Percentiles rank a stretch among this genome's conserved stretches.
Conservation (phyloP, 2,113 vertebrate genomes). For the Phyllopteryx taeniolatus region DNA sequence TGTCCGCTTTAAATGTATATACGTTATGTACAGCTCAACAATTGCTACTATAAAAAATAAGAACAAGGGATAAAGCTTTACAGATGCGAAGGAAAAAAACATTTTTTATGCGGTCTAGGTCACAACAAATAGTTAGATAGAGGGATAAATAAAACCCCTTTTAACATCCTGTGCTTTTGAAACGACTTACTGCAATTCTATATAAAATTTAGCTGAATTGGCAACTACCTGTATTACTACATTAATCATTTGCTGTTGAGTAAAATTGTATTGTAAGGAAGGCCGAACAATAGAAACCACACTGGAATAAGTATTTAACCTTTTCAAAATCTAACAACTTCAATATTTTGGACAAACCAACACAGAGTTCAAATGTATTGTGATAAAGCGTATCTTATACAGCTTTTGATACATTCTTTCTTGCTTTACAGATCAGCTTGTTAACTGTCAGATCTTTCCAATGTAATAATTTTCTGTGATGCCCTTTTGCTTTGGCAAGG, state of each 20-base stretch:
- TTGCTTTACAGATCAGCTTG: not conserved
- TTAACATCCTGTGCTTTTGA: not conserved
- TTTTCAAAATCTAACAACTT: not conserved
- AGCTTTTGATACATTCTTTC: not conserved
- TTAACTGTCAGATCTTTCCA: not conserved
- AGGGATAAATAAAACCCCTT: not conserved
- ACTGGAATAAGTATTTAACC: not conserved
- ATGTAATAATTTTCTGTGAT: not conserved
- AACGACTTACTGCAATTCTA: not conserved
- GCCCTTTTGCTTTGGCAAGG: not conserved
- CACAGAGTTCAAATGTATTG: not conserved
- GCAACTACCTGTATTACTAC: not conserved
- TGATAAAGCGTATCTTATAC: not conserved
- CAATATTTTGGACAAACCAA: not conserved
- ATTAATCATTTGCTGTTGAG: not conserved
- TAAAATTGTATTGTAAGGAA: not conserved
- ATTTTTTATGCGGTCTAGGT: not conserved
- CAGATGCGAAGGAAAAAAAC: not conserved
- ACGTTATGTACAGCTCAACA: slow-evolving; percentile 16
- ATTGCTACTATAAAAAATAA: slow-evolving; percentile 8
- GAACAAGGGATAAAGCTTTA: slow-evolving; percentile 30
- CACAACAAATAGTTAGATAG: not conserved
- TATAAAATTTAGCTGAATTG: not conserved
- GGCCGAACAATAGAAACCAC: not conserved
- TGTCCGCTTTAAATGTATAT: slow-evolving; percentile 19